Base-by-base conservation (phyloP, 2,888 invertebrate genomes). In the Pemphredon lugubris region DNA sequence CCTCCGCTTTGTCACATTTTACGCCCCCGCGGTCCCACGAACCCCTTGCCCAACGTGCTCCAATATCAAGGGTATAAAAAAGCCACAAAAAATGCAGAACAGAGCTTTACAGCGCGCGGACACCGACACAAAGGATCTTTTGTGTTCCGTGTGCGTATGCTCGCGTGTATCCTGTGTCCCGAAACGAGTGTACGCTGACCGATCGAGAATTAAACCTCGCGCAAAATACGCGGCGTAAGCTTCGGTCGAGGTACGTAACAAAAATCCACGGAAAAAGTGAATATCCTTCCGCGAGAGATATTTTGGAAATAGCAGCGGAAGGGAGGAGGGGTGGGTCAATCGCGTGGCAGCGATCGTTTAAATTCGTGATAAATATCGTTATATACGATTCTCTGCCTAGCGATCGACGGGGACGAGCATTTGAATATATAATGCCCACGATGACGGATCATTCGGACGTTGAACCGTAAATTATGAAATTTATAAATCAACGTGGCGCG, bases 11-110 rank as follows among this genome's bases (percentile, higher is more conserved):
- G 47, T 23, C 47, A 23, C 30, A 13, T 76, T 74, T 78, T 73
- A 69, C 70, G 65, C 65, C 44, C 63, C 44, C 37, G 13, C 59
- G 45, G 39, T 26, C 44, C 16, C 32, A 51, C 66, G 50, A 57
- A 44, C 55, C 44, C 57, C 13, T 54, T 53, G 7, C 26, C 39
- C 57, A 21, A 57, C 16, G 53, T 23, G 21, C 44, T 20, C 57
- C 60, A 61, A 55, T 63, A 69, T 60, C 79, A 47, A 53, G 64
- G 48, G 59, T 18, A 26, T 37, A 26, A 48, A 45, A 59, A 58
- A 50, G 32, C 40, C 53, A 61, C 37, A 58, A 57, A 58, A 55
- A 65, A 11, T 13, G n/a, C 7, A 11, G 23, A 34, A 60, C 54
- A 60, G 54, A 69, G 53, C 60, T 70, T 69, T 50, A 68, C 60